Base-by-base conservation (phyloP, 2,113 vertebrate species). In the Pristiophorus japonicus region DNA sequence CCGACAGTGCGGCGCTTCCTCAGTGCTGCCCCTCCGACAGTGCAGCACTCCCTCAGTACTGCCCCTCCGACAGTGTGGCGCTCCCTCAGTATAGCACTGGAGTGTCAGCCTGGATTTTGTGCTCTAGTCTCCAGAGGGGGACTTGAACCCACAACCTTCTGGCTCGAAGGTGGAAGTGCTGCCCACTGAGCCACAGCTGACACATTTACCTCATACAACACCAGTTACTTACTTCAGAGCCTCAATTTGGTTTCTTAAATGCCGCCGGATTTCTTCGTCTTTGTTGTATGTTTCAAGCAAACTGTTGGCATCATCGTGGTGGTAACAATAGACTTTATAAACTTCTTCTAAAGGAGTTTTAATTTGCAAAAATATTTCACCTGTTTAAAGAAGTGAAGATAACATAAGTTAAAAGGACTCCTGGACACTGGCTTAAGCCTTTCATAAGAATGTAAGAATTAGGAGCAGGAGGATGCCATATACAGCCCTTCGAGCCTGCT, bases 271-370 rank as follows among this genome's bases (percentile, higher is more conserved):
- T 96, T 98, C 98, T 96, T 98, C 98, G 12, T 99, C 98, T 96
- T 98, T 99, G 96, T 99, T 99, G 34, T 98, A 99, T 95, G 97
- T 97, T 97, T 99, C 98, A 78, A 99, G 98, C 42, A 98, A 96
- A 95, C 97, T 96, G 95, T 98, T 99, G 0, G 99, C 99, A 59
- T 99, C 98, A 27, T 99, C 98, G 0, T 99, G 98, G 94, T 98
- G 98, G 96, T 98, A 99, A 97, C 99, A 99, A 96, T 99, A 99
- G 96, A 98, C 97, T 97, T 99, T 99, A 97, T 99, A 99, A 11
- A 98, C 98, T 14, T 99, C 98, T 97, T 99, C 99, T 96, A 99
- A 96, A 14, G 97, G 97, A 95, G 97, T 98, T 97, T 98, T 99
- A 95, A 98, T 98, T 97, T 99, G 98, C 97, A 99, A 97, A 97